phyloP scores from a whole-genome alignment of 64 coral and sea anemone genomes.

The Pachyseris speciosa region DNA sequence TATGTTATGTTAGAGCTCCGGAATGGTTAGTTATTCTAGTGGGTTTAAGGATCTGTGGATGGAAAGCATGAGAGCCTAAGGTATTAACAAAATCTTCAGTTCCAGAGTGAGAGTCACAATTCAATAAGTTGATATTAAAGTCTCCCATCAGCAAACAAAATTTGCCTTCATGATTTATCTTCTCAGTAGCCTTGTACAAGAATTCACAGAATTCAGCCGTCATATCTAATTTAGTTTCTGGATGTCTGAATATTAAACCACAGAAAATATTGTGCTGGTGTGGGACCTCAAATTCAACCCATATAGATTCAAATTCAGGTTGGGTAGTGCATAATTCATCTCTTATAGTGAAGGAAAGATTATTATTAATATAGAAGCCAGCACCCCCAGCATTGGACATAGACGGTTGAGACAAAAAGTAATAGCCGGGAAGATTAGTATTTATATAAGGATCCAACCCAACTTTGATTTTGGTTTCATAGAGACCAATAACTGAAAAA shows the following conservation, averaged over 20 bases:
- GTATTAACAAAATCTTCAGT: constrained; percentile 37
- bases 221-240: constrained; percentile 5
- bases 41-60: constrained; percentile 16
- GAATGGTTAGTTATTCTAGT: too few species aligned
- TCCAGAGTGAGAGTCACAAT: constrained; percentile 6
- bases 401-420: constrained; percentile 18
- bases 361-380: constrained; percentile 44
- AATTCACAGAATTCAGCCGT: not conserved
- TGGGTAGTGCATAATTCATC: not conserved
- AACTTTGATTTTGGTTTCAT: constrained; percentile 37
- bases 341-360: constrained; percentile 10
- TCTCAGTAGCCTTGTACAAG: not conserved
- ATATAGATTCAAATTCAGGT: constrained; percentile 35
- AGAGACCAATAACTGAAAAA: constrained; percentile 56
- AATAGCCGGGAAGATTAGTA: constrained; percentile 13
- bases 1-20: too few species aligned
- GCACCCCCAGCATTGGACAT: constrained; percentile 48
- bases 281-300: constrained; percentile 26
- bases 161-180: constrained; percentile 1
- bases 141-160: constrained; percentile 15
- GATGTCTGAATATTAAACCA: constrained; percentile 10
- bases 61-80: constrained; percentile 8
- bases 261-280: constrained; percentile 27
- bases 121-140: constrained; percentile 4
- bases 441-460: not conserved